Conservation (phyloP, 2,888 invertebrate species). For the Phragmatobia fuliginosa region DNA sequence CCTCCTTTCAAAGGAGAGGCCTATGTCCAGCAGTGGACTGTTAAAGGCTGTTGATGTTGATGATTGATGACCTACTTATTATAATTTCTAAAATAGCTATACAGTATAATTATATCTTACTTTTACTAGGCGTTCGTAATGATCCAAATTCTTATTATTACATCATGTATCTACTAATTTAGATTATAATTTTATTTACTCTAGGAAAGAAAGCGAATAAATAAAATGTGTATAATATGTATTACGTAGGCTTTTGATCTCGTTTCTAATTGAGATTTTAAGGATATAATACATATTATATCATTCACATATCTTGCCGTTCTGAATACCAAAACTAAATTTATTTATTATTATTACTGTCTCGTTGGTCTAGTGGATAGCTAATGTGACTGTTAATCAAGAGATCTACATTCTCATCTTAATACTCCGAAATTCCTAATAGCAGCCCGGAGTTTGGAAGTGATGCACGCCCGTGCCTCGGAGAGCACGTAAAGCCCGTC, state of each 20-base stretch:
- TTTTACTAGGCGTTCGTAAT: constrained; percentile 30
- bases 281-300: neutral
- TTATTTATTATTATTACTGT: too few species aligned
- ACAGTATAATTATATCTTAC: constrained; percentile 11
- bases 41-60: too few species aligned
- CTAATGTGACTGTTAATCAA: too few species aligned
- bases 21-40: too few species aligned
- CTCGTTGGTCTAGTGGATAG: too few species aligned
- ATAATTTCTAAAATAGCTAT: constrained; percentile 30
- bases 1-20: too few species aligned
- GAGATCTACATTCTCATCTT: too few species aligned
- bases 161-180: constrained; percentile 28
- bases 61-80: neutral
- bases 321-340: neutral
- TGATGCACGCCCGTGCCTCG: too few species aligned
- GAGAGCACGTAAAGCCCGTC: too few species aligned
- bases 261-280: neutral
- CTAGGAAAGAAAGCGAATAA: constrained; percentile 23
- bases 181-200: constrained; percentile 27
- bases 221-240: constrained; percentile 8
- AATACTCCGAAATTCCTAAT: too few species aligned
- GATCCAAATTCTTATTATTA: constrained; percentile 34
- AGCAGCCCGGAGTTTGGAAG: too few species aligned
- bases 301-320: neutral
- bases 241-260: constrained; percentile 24